Evolutionary conservation across 1,140 invertebrate species (phyloP).

Genomic region (Megathymus violae): DNA sequence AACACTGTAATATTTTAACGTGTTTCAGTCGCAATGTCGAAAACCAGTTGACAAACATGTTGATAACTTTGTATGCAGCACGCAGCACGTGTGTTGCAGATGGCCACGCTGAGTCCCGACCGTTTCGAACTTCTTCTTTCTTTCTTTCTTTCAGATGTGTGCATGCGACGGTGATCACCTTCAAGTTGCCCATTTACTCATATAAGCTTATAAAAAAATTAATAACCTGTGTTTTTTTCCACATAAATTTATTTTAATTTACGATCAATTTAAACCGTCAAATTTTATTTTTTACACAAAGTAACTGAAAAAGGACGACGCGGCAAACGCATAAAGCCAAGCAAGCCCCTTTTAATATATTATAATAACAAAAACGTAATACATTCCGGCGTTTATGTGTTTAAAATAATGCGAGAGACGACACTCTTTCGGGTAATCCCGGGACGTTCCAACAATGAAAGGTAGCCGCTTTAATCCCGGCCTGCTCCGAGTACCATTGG

Average conservation of each 20-base stretch:
- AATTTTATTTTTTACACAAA: not conserved
- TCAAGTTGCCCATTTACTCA: too few species aligned
- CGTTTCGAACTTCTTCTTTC: too few species aligned
- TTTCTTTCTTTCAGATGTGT: too few species aligned
- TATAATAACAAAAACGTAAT: conserved; percentile 12
- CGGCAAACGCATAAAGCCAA: not conserved
- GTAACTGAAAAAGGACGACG: not conserved
- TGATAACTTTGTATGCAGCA: too few species aligned
- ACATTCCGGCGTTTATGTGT: conserved; percentile 8
- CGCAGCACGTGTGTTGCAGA: too few species aligned
- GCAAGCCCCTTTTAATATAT: not conserved
- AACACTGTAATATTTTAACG: too few species aligned
- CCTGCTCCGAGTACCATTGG: conserved; percentile 47
- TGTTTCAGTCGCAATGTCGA: too few species aligned
- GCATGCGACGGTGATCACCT: too few species aligned
- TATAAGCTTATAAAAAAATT: too few species aligned
- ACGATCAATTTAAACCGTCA: not conserved
- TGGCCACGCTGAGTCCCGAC: too few species aligned
- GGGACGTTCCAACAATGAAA: conserved; percentile 52
- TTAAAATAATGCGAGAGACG: conserved; percentile 35
- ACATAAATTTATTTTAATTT: not conserved
- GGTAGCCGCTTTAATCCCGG: conserved; percentile 50
- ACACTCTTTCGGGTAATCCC: conserved; percentile 47
- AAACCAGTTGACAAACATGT: too few species aligned
- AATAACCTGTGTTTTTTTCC: too few species aligned